Base-by-base conservation (phyloP, 2,797 vertebrate genomes). In the Tauraco hartlaubi region DNA sequence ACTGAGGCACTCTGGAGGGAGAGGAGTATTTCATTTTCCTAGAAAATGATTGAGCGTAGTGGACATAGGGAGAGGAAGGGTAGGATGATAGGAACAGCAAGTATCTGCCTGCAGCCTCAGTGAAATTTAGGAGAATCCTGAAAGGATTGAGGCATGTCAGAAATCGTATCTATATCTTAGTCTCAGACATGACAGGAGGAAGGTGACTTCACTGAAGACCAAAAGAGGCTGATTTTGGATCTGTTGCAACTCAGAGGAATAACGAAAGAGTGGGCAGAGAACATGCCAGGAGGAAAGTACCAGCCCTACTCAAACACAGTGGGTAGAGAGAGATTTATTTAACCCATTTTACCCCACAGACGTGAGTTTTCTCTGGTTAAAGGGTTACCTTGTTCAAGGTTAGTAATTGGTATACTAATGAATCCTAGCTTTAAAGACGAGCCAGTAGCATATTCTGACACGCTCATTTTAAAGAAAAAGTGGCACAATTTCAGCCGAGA, bases 251-350 rank as follows among this genome's bases (percentile, higher is more conserved):
- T 76, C 51, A 31, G 29, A 43, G 19, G 9, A 26, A 21, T 12
- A 37, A 1, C 67, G 54, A 67, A 86, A 93, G 66, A 31, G 18
- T 37, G n/a, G 15, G 7, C 28, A 88, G 19, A 91, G 14, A 78
- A 41, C 12, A 22, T 10, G 21, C 6, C 8, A 12, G 15, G 35
- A 61, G 18, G 37, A 61, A 82, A 68, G 29, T 25, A 46, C 11
- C 22, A 68, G 14, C 12, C 35, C 9, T 46, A n/a, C 35, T 35
- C 0, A 0, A 61, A 69, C 6, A 22, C 11, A 58, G 18, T 5
- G 11, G 14, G 18, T 6, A 78, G 9, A 80, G 19, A 69, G 9
- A 76, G 25, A 64, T 69, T 56, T 56, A 35, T 81, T 88, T 82
- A 79, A 76, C 9, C 9, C 31, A 33, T 81, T 46, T 86, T 43